These are phyloP conservation scores for Pristionchus entomophagus DNA, from an alignment of 2,888 invertebrate genomes.

Conservation along the genomic window DNA sequence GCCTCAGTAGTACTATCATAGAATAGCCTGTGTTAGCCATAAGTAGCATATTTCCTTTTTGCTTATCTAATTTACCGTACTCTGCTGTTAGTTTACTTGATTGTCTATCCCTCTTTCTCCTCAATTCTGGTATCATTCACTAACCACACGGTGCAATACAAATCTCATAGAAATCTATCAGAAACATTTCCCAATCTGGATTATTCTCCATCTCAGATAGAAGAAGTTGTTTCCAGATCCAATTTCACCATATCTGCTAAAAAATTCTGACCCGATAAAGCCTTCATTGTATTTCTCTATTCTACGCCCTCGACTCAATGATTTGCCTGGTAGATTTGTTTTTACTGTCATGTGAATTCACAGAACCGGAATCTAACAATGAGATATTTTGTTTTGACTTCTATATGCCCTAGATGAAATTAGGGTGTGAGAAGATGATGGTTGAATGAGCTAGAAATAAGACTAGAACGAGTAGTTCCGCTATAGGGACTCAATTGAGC, in stretches of 20 bases:
- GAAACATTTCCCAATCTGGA: neutral
- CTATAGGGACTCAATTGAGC: neutral
- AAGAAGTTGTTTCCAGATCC: neutral
- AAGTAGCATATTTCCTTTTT: too few species aligned
- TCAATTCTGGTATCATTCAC: neutral
- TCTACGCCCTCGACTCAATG: too few species aligned
- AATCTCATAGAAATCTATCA: neutral
- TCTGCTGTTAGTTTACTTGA: neutral
- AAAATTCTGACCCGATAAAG: neutral
- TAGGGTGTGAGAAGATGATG: neutral
- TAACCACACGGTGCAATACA: neutral
- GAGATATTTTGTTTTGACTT: neutral
- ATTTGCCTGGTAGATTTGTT: neutral
- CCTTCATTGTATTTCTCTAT: neutral
- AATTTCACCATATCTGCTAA: neutral
- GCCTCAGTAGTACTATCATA: neutral
- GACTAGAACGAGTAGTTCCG: neutral
- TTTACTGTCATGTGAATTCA: neutral
- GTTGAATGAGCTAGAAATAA: neutral
- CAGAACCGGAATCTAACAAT: slow-evolving; percentile 2
- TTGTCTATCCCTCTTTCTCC: neutral
- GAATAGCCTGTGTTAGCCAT: neutral
- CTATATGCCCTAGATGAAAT: neutral
- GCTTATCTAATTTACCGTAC: neutral
- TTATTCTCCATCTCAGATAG: neutral